Conservation (phyloP, 2,888 invertebrate species). For the Matsumyia berberina region DNA sequence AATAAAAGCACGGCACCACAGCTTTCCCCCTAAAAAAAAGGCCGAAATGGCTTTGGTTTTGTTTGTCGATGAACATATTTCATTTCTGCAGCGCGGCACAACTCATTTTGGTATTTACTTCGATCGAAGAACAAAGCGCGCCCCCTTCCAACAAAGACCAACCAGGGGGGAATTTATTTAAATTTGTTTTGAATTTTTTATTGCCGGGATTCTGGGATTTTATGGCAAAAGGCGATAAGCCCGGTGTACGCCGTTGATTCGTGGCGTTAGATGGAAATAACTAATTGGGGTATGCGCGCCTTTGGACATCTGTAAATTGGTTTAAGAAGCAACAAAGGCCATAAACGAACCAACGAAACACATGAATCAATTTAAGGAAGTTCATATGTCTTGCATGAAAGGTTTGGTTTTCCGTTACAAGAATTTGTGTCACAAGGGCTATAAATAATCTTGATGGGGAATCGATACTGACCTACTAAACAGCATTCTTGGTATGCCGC, state of each 20-base stretch:
- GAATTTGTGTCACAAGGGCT: constrained; percentile 2
- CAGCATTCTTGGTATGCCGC: constrained; percentile 9
- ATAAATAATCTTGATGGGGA: not conserved
- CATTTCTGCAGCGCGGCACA: constrained; percentile 44
- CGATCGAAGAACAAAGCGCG: constrained; percentile 23
- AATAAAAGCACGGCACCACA: constrained; percentile 40
- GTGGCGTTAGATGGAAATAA: constrained; percentile 15
- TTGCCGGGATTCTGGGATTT: not conserved
- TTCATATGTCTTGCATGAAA: not conserved
- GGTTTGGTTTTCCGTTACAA: not conserved
- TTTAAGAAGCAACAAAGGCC: not conserved
- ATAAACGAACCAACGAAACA: constrained; percentile 12
- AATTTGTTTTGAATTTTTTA: constrained; percentile 53
- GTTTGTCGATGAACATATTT: constrained; percentile 51
- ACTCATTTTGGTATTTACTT: constrained; percentile 3
- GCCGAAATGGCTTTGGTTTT: constrained; percentile 26
- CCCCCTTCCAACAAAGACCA: constrained; percentile 26
- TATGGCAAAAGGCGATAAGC: constrained; percentile 20
- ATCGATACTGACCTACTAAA: constrained; percentile 1
- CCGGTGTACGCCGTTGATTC: constrained; percentile 16
- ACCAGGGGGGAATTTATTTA: constrained; percentile 50
- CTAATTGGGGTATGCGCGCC: constrained; percentile 24
- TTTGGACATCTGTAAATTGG: constrained; percentile 33
- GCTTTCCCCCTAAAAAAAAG: constrained; percentile 51
- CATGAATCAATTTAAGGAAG: constrained; percentile 18